Evolutionary conservation across 2,113 vertebrate genomes (phyloP).

Genomic region (Nesogale talazaci): DNA sequence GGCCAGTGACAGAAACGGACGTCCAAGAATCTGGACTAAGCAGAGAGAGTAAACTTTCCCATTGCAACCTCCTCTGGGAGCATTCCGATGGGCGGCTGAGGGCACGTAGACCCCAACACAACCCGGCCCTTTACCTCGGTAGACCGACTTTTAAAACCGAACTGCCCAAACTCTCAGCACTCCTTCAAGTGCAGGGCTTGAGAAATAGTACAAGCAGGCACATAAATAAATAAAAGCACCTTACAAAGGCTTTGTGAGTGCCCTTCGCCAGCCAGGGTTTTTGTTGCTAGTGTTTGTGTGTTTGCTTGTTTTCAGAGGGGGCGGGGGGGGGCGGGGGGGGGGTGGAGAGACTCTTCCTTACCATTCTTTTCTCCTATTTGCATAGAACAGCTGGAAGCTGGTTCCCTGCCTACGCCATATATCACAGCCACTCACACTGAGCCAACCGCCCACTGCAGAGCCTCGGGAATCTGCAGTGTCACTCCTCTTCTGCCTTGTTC

Average conservation of each 20-base stretch:
- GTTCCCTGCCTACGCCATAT: constrained; percentile 70
- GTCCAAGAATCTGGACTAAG: constrained; percentile 86
- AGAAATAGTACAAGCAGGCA: constrained; percentile 60
- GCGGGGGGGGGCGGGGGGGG: too few relatives aligned
- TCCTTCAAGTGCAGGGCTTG: constrained; percentile 59
- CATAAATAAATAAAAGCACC: constrained; percentile 62
- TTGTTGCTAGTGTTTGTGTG: background rate
- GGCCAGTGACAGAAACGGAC: constrained; percentile 78
- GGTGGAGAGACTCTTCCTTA: constrained; percentile 44
- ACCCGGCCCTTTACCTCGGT: constrained; percentile 61
- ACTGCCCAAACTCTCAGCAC: constrained; percentile 49
- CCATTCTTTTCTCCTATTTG: constrained; percentile 72
- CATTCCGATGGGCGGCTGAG: constrained; percentile 72
- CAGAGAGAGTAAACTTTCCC: constrained; percentile 82
- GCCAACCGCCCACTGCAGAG: constrained; percentile 83
- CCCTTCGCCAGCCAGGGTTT: constrained; percentile 63
- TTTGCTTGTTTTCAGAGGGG: background rate
- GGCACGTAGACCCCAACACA: constrained; percentile 46
- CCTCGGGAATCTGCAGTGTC: constrained; percentile 86
- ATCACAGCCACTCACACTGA: constrained; percentile 77
- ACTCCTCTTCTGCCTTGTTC: constrained; percentile 83
- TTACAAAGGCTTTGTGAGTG: constrained; percentile 48
- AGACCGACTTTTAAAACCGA: constrained; percentile 37
- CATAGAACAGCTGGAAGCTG: constrained; percentile 62
- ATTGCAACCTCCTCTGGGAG: constrained; percentile 67